Conservation (phyloP, 2,888 invertebrate genomes). For the Thecocarcelia acutangulata region DNA sequence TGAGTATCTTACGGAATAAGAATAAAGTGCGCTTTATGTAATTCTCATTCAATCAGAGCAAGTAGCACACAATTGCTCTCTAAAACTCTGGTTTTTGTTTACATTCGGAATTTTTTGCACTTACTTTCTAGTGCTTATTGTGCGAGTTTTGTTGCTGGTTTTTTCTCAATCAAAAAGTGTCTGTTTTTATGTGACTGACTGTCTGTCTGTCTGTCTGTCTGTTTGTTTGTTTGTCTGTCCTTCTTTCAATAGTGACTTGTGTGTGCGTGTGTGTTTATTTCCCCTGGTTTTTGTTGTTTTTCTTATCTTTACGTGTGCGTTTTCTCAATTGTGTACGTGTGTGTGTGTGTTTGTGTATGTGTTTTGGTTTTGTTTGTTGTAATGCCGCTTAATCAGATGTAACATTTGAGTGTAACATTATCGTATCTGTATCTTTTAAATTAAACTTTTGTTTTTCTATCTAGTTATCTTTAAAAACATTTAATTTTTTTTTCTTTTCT, state of each 20-base stretch:
- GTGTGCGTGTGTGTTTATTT: not conserved
- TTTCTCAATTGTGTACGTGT: no score
- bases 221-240: not conserved
- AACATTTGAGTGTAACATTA: slow-evolving; percentile 54
- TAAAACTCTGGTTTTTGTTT: slow-evolving; percentile 48
- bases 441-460: slow-evolving; percentile 2
- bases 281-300: no score
- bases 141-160: not conserved
- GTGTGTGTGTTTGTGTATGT: slow-evolving; percentile 5
- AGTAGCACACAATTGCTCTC: not conserved
- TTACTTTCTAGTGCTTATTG: slow-evolving; percentile 7
- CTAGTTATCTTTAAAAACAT: not conserved
- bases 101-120: slow-evolving; percentile 36
- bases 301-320: slow-evolving; percentile 23
- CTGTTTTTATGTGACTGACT: slow-evolving; percentile 23
- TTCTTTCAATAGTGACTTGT: not conserved
- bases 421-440: slow-evolving; percentile 53
- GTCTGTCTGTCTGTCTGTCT: slow-evolving; percentile 1
- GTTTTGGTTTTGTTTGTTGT: slow-evolving; percentile 39
- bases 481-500: not conserved
- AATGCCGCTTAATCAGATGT: slow-evolving; percentile 60
- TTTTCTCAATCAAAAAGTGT: slow-evolving; percentile 29
- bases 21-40: not conserved
- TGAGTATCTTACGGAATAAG: slow-evolving; percentile 39
- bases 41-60: slow-evolving; percentile 16